These are phyloP conservation scores for Actinia tenebrosa DNA, from an alignment of 64 coral and sea anemone genomes.

Conservation along the genomic window DNA sequence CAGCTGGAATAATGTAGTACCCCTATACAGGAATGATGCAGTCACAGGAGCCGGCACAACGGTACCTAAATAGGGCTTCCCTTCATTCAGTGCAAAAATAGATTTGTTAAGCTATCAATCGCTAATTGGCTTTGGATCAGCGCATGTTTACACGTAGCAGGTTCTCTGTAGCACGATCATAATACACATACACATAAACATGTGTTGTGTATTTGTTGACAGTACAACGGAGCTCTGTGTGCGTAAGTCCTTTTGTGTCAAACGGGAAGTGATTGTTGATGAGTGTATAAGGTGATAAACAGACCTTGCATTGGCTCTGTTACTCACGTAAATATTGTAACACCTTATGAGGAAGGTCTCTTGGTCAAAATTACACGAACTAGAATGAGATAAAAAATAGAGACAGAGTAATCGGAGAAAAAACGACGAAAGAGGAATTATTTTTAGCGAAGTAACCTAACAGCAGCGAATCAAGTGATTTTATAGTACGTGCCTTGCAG, in stretches of 20 bases:
- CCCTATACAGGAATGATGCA: too few species aligned
- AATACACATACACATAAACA: neutral
- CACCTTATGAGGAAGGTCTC: neutral
- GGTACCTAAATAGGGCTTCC: neutral
- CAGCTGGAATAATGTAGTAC: too few species aligned
- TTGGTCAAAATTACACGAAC: neutral
- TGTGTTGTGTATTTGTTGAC: neutral
- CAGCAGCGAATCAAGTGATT: neutral
- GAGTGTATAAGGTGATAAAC: neutral
- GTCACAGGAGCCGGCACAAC: too few species aligned
- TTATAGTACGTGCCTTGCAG: neutral
- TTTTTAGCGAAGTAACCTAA: neutral
- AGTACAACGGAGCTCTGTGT: neutral
- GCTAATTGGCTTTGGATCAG: neutral
- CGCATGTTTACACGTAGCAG: conserved; percentile 1
- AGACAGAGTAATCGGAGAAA: neutral
- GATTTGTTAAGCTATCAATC: neutral
- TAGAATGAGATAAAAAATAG: neutral
- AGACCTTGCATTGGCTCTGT: neutral
- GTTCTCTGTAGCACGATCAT: neutral
- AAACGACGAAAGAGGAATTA: neutral
- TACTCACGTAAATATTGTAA: neutral
- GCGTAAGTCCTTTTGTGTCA: neutral
- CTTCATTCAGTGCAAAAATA: neutral
- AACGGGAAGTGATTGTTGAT: neutral